Evolutionary conservation across 2,797 vertebrate species (phyloP).

Genomic region (Hybognathus amarus): DNA sequence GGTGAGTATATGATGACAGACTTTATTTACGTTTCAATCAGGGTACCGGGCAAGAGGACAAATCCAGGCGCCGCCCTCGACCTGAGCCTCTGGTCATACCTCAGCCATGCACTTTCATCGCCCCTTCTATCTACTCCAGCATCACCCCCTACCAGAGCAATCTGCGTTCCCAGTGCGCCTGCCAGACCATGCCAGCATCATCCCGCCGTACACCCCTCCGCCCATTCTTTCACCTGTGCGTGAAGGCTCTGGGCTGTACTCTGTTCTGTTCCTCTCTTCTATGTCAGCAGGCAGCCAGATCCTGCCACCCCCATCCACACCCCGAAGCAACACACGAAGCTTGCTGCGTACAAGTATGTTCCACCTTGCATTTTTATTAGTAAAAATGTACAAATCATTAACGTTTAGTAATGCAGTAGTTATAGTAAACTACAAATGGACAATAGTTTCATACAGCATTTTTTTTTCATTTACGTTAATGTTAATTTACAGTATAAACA

Average conservation of each 20-base stretch:
- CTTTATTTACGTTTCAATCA: conserved; percentile 61
- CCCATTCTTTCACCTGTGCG: conserved; percentile 97
- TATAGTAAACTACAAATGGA: background rate
- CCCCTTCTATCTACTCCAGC: conserved; percentile 89
- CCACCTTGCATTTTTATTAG: conserved; percentile 69
- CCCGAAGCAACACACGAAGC: conserved; percentile 90
- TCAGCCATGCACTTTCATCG: conserved; percentile 88
- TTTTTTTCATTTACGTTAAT: background rate
- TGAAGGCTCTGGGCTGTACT: conserved; percentile 96
- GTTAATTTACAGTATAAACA: background rate
- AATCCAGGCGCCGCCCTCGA: conserved; percentile 90
- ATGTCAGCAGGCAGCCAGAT: conserved; percentile 80
- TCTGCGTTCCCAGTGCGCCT: conserved; percentile 93
- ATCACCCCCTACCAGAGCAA: conserved; percentile 96
- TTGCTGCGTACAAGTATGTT: conserved; percentile 92
- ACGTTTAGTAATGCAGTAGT: background rate
- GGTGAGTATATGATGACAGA: background rate
- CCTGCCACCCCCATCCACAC: conserved; percentile 86
- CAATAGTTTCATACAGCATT: background rate
- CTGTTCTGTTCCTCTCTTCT: conserved; percentile 90
- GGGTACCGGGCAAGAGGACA: conserved; percentile 77
- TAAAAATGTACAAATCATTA: background rate
- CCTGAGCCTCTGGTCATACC: conserved; percentile 98
- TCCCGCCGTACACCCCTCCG: conserved; percentile 96
- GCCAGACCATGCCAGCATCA: conserved; percentile 86